phyloP scores from a whole-genome alignment of 2,113 vertebrate species.

The Aix galericulata region DNA sequence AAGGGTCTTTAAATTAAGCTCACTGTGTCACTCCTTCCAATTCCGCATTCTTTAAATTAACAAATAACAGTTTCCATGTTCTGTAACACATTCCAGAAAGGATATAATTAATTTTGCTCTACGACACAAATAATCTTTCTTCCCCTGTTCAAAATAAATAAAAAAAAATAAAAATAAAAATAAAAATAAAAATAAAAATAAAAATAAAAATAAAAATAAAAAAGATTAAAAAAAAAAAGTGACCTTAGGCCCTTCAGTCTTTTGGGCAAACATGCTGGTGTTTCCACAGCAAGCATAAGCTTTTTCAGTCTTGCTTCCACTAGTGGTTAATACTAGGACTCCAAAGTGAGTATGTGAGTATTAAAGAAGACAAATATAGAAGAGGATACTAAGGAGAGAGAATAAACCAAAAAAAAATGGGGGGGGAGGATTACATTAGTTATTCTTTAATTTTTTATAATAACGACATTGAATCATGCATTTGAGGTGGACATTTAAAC shows the following conservation, averaged over 20 bases:
- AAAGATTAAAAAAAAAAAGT: not conserved
- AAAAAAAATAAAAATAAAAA: not conserved
- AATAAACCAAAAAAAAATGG: not conserved
- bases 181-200: not conserved
- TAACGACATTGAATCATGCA: conserved; percentile 46
- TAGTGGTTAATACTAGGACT: not conserved
- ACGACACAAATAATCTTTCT: not conserved
- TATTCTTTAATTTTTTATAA: conserved; percentile 50
- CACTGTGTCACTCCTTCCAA: not conserved
- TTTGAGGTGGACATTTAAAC: conserved; percentile 10
- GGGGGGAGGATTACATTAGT: conserved; percentile 23
- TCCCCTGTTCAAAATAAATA: not conserved
- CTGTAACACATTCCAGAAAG: not conserved
- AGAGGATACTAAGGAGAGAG: conserved; percentile 28
- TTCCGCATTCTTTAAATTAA: not conserved
- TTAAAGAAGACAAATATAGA: conserved; percentile 5
- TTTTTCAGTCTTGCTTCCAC: not conserved
- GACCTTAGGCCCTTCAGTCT: not conserved
- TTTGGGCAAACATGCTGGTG: not conserved
- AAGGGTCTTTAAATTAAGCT: not conserved
- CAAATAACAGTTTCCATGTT: not conserved
- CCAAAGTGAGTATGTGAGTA: conserved; percentile 16
- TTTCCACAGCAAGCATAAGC: not conserved
- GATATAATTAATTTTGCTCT: not conserved
- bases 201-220: too few relatives aligned